Evolutionary conservation across 2,888 invertebrate species (phyloP).

Genomic region (Elmis aenea): DNA sequence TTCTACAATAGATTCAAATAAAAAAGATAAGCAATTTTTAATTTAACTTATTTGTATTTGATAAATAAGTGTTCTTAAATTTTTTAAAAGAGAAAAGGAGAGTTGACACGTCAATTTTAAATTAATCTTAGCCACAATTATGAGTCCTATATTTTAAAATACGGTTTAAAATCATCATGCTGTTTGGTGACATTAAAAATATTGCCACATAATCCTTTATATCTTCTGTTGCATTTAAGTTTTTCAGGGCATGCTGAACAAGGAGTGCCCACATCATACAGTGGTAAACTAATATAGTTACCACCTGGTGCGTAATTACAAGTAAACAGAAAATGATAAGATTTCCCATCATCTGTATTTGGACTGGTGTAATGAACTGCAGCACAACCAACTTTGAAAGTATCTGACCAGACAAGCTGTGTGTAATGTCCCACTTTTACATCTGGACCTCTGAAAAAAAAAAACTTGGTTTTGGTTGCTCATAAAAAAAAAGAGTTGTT

Average conservation of each 20-base stretch:
- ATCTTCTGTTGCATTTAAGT: conserved; percentile 27
- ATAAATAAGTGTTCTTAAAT: too few species aligned
- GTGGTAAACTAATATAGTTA: conserved; percentile 37
- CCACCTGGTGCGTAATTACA: conserved; percentile 44
- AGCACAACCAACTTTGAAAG: conserved; percentile 39
- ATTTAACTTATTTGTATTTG: too few species aligned
- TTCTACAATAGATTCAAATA: too few species aligned
- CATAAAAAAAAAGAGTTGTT: conserved; percentile 16
- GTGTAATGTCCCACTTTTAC: conserved; percentile 41
- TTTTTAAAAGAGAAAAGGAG: too few species aligned
- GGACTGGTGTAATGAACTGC: conserved; percentile 32
- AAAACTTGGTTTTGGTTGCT: too few species aligned
- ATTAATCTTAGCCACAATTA: too few species aligned
- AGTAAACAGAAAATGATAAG: conserved; percentile 37
- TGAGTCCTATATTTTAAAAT: conserved; percentile 11
- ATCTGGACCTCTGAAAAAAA: conserved; percentile 28
- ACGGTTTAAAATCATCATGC: conserved; percentile 5
- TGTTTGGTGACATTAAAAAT: conserved; percentile 10
- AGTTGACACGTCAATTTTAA: too few species aligned
- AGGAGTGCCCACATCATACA: conserved; percentile 38
- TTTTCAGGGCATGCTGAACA: conserved; percentile 30
- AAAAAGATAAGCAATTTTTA: too few species aligned
- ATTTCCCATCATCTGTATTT: conserved; percentile 17
- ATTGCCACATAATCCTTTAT: conserved; percentile 35
- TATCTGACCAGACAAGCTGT: conserved; percentile 42